phyloP scores from a whole-genome alignment of 1,140 invertebrate genomes.

The Dendrolimus kikuchii region DNA sequence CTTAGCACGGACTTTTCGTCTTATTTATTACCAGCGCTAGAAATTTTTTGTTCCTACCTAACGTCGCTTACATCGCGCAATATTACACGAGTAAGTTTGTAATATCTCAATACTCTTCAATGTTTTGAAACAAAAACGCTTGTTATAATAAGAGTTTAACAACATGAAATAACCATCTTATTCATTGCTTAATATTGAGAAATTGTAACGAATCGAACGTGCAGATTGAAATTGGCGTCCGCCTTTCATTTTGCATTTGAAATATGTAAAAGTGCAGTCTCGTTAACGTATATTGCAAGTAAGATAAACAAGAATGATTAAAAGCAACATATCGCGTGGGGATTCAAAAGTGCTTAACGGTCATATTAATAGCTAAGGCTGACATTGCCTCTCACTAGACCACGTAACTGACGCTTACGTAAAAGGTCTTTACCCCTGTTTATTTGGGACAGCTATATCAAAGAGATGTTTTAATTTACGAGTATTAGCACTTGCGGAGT shows the following conservation, averaged over 20 bases:
- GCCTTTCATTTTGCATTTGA: constrained; percentile 17
- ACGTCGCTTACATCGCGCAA: too few species aligned
- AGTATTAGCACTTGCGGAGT: constrained; percentile 37
- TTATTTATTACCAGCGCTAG: too few species aligned
- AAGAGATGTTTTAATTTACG: constrained; percentile 61
- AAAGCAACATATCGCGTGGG: constrained; percentile 25
- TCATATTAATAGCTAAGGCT: constrained; percentile 58
- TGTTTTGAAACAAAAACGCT: too few species aligned
- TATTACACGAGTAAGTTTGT: too few species aligned
- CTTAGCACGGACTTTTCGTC: too few species aligned
- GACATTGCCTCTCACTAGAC: constrained; percentile 66
- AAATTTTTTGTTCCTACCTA: too few species aligned
- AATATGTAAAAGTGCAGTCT: constrained; percentile 8
- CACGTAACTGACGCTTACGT: constrained; percentile 60
- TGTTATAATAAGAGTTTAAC: neutral
- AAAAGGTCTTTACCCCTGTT: constrained; percentile 69
- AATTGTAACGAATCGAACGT: constrained; percentile 24
- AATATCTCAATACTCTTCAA: too few species aligned
- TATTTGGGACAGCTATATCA: constrained; percentile 62
- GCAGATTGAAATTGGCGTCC: constrained; percentile 20
- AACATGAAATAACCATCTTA: constrained; percentile 10
- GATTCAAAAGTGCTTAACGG: constrained; percentile 35
- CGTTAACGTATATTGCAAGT: constrained; percentile 4
- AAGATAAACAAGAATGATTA: neutral
- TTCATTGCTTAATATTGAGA: constrained; percentile 22